Base-by-base conservation (phyloP, 2,888 invertebrate species). In the Drosophila mimica region DNA sequence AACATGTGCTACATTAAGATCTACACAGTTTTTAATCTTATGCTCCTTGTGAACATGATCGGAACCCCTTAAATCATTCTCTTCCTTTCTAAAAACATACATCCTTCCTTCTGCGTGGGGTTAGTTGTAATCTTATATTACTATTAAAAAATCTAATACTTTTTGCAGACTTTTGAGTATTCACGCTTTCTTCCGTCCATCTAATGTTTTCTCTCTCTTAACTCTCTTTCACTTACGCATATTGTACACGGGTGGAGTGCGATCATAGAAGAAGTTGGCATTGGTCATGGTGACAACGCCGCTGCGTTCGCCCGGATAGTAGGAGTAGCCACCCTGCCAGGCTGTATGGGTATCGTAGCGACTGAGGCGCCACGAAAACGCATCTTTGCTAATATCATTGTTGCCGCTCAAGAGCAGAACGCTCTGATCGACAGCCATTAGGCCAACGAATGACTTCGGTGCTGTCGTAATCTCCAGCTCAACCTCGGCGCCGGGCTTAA, bases 341-440 rank as follows among this genome's bases (percentile, higher is more conserved):
- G 93, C 92, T 0, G 93, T 92, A 3, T 92, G 93, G 4, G 94
- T 93, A 79, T 95, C 95, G 85, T 95, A 96, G 0, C 94, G 94
- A 62, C 94, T 94, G 53, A 97, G 88, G 76, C 96, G 96, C 76
- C 94, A 94, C 40, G 94, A 92, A 0, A 96, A 94, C 85, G 94
- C 93, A 28, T 94, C 93, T 92, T 94, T 91, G 3, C 91, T 91
- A 1, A 94, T 71, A 78, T 94, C 94, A 58, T 93, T 93, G 57
- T 96, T 97, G 36, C 94, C 94, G 89, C 96, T 96, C 49, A 98
- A 93, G 3, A 96, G 91, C 3, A 96, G 92, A 3, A 97, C 96
- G 90, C 96, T 96, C 92, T 97, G 96, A 93, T 99, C 99, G 3
- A 98, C 96, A 0, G 97, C 99, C 77, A 98, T 93, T 9, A 99